phyloP scores from a whole-genome alignment of 2,888 invertebrate genomes.

The Atherix ibis region DNA sequence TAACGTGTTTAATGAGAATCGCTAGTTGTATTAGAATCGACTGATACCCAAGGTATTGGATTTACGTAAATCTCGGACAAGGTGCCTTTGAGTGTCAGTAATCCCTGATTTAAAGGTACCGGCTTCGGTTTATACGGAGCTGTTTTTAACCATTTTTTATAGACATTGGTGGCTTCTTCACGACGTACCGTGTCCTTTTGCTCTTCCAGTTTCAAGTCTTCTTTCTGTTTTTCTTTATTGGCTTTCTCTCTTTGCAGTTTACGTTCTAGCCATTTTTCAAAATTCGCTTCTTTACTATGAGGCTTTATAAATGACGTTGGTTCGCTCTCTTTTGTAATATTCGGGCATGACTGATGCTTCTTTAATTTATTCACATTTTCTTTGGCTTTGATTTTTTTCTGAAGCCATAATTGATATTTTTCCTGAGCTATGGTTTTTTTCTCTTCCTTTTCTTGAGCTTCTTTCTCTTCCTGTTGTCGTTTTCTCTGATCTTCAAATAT shows the following conservation, averaged over 20 bases:
- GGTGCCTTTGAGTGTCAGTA: slow-evolving; percentile 26
- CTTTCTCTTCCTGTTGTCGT: slow-evolving; percentile 6
- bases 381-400: slow-evolving; percentile 14
- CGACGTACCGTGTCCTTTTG: slow-evolving; percentile 10
- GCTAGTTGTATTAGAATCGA: too few relatives aligned
- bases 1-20: too few relatives aligned
- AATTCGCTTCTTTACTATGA: slow-evolving; percentile 10
- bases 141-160: slow-evolving; percentile 22
- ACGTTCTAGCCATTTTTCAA: slow-evolving; percentile 17
- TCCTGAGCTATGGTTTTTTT: slow-evolving; percentile 17
- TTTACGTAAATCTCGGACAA: slow-evolving; percentile 25
- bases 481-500: slow-evolving; percentile 13
- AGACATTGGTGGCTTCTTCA: slow-evolving; percentile 18
- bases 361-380: too few relatives aligned
- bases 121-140: slow-evolving; percentile 27
- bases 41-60: slow-evolving; percentile 24
- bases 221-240: slow-evolving; percentile 13
- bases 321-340: too few relatives aligned
- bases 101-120: slow-evolving; percentile 27
- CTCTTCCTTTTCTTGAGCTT: slow-evolving; percentile 14
- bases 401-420: slow-evolving; percentile 22
- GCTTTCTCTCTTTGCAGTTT: slow-evolving; percentile 18
- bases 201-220: slow-evolving; percentile 13
- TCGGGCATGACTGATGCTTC: too few relatives aligned
- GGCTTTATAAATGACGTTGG: too few relatives aligned